These are phyloP conservation scores for Tachystola acroxantha DNA, from an alignment of 2,888 invertebrate genomes.

Conservation along the genomic window DNA sequence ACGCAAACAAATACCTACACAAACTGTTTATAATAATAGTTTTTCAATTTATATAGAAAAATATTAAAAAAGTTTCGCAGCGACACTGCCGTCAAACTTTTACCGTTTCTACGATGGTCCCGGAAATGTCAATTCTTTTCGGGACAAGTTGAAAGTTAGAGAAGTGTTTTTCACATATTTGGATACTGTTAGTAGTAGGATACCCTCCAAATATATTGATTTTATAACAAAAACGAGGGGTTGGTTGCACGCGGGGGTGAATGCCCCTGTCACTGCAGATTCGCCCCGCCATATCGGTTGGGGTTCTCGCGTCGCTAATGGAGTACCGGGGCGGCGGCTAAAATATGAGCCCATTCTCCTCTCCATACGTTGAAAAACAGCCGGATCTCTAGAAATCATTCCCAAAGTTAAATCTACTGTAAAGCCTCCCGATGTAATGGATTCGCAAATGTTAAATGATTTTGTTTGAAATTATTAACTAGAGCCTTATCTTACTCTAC, in stretches of 20 bases:
- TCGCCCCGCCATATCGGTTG: conserved; percentile 65
- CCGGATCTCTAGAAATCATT: conserved; percentile 44
- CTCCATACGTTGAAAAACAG: conserved; percentile 57
- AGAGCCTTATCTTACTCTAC: conserved; percentile 3
- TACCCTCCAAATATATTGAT: conserved; percentile 70
- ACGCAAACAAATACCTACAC: no score
- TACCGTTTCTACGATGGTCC: not conserved
- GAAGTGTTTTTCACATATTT: not conserved
- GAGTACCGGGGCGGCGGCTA: conserved; percentile 61
- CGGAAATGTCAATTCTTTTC: not conserved
- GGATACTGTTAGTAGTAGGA: conserved; percentile 42
- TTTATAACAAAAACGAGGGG: conserved; percentile 76
- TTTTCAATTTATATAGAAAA: not conserved
- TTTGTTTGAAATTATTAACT: conserved; percentile 11
- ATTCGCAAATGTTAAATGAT: conserved; percentile 4
- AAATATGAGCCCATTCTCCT: conserved; percentile 66
- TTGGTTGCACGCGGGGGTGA: conserved; percentile 69
- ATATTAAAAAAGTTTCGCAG: not conserved
- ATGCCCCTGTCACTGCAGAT: conserved; percentile 74
- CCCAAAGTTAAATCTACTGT: conserved; percentile 33
- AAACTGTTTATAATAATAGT: not conserved
- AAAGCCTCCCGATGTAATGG: conserved; percentile 19
- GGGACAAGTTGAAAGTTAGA: no score
- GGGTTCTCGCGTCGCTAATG: conserved; percentile 70
- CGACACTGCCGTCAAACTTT: not conserved